Percentiles rank a stretch among this genome's conserved stretches.
Conservation (phyloP, 2,888 invertebrate species). For the Parochlus steinenii region DNA sequence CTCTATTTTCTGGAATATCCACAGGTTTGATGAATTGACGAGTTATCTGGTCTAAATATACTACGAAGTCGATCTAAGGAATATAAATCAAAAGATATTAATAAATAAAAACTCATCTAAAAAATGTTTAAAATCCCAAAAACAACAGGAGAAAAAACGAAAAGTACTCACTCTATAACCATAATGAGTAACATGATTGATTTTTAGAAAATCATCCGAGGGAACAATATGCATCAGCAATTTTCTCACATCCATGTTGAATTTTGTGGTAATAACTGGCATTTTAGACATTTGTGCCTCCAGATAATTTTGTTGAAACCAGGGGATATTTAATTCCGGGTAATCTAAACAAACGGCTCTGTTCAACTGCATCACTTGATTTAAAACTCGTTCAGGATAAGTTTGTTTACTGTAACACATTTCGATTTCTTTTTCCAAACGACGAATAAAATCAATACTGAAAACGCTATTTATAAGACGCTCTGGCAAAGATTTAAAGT, state of each 20-base stretch:
- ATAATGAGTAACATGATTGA: constrained; percentile 28
- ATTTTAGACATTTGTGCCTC: constrained; percentile 31
- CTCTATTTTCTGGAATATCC: background rate
- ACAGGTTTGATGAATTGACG: constrained; percentile 2
- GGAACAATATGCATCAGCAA: constrained; percentile 21
- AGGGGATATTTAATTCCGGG: constrained; percentile 43
- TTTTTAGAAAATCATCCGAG: constrained; percentile 21
- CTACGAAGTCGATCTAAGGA: constrained; percentile 27
- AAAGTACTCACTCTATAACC: constrained; percentile 23
- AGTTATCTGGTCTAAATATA: constrained; percentile 24
- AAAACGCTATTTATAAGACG: constrained; percentile 37
- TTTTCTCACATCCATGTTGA: constrained; percentile 20
- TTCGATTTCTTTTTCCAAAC: constrained; percentile 38
- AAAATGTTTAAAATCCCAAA: no score
- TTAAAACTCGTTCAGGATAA: constrained; percentile 36
- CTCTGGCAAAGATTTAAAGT: constrained; percentile 34
- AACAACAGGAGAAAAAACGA: background rate
- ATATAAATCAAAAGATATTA: no score
- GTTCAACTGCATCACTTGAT: constrained; percentile 42
- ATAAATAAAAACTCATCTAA: no score
- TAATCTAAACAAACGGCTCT: constrained; percentile 44
- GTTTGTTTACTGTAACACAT: constrained; percentile 37
- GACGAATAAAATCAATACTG: constrained; percentile 39
- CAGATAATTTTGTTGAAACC: constrained; percentile 47
- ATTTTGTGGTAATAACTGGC: constrained; percentile 16